Base-by-base conservation (phyloP, 64 coral and sea anemone species). In the Cladopsammia gracilis region DNA sequence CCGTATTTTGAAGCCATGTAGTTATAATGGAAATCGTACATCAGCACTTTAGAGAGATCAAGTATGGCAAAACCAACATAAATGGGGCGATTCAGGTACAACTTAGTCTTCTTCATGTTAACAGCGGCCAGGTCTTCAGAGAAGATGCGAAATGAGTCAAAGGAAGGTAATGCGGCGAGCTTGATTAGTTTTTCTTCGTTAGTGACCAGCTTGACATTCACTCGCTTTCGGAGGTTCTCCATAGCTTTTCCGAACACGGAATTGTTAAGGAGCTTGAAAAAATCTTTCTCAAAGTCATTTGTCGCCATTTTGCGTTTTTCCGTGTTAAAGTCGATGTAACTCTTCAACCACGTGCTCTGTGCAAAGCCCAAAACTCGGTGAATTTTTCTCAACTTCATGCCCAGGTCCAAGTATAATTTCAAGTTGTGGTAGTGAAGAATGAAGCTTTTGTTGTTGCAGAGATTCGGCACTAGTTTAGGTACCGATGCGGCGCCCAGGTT, bases 11-110 rank as follows among this genome's bases (percentile, higher is more conserved):
- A 3, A 15, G 52, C 23, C 14, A 70, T 48, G 61, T 90, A 48
- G 19, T 71, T 61, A 20, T 90, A 90, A 44, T 90, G 59, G 20
- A 82, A 82, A 20, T 79, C 89, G 58, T 81, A 90, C 62, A 90
- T 90, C 20, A 70, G 50, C 18, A 71, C 44, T 62, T 90, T 90
- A 19, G 60, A 69, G 1, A 90, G 43, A 3, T 90, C 89, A 2
- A 90, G 60, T 50, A 90, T 79, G 10, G 47, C 20, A 16, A 90
- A 69, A 11, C 76, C 75, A 16, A 62, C 64, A 48, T 80, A 90
- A 3, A 72, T 64, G 47, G 84, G 58, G 0, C 53, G 18, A 14
- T 77, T 77, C 8, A 77, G 10, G 15, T 51, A 51, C 75, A 77
- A 48, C 5, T 34, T 49, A 4, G 59, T 16, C 53, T 90, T 62